These are phyloP conservation scores for Tethea ocularis DNA, from an alignment of 2,888 invertebrate genomes.

Conservation along the genomic window DNA sequence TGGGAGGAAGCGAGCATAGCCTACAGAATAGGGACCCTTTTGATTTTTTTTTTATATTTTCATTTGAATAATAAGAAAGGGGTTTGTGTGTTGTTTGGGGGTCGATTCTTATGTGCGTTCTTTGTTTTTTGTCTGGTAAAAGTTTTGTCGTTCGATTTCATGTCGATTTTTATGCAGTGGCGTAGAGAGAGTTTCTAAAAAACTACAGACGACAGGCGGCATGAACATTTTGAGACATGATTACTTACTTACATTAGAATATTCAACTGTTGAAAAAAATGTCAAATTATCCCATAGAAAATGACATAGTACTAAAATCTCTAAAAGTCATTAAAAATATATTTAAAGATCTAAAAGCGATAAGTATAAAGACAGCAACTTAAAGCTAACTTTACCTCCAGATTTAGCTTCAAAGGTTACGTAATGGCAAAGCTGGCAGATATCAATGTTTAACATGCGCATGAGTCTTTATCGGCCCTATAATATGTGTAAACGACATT, in stretches of 20 bases:
- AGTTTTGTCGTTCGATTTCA: conserved; percentile 28
- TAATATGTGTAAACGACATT: background rate
- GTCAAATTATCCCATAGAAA: no score
- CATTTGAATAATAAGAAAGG: conserved; percentile 44
- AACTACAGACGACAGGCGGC: no score
- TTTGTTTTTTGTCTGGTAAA: conserved; percentile 46
- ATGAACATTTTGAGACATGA: no score
- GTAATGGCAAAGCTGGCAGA: background rate
- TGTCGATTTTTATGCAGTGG: no score
- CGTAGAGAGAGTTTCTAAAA: no score
- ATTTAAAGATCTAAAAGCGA: no score
- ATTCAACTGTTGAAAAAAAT: no score
- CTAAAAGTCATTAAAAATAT: no score
- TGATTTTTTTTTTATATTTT: conserved; percentile 33
- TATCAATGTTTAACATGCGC: background rate
- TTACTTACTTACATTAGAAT: no score
- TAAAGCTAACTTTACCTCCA: background rate
- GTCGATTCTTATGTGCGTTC: conserved; percentile 37
- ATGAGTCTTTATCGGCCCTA: background rate
- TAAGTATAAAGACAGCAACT: background rate
- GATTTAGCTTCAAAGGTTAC: background rate
- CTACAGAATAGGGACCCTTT: conserved; percentile 60
- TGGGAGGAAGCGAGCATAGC: conserved; percentile 64
- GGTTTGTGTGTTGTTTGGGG: conserved; percentile 44
- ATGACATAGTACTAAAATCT: no score